Evolutionary conservation across 2,888 invertebrate genomes (phyloP), one percentile per base, ranked within the genome.

Genomic region (Alsophila aescularia): DNA sequence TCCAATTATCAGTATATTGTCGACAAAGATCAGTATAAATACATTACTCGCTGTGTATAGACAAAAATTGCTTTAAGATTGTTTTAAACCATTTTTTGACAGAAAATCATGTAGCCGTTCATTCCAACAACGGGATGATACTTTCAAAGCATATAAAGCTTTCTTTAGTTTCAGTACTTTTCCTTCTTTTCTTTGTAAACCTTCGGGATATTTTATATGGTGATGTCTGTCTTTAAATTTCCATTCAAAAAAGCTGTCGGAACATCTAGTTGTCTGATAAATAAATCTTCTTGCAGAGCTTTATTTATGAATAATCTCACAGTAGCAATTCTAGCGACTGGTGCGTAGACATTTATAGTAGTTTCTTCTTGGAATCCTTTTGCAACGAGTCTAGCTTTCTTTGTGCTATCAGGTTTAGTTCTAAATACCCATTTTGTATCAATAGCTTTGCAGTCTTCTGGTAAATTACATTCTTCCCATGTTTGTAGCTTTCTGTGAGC

Each of bases 391-490:
- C n/a, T n/a, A 63, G 39, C 37, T 52, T 0, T 45, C 64, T 62
- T 65, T 6, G 42, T 54, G 2, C 59, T 60, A 39, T 64, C 50
- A 36, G 48, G 16, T 54, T 69, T 69, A 10, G 35, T 37, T 55
- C 42, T 60, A 39, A 69, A n/a, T n/a, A n/a, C n/a, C n/a, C n/a
- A n/a, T n/a, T n/a, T n/a, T n/a, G n/a, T n/a, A n/a, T n/a, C n/a
- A 67, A 14, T 66, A 24, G 63, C 62, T 63, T 56, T 56, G 12
- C 35, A 13, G 3, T n/a, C 24, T 27, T 36, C 14, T n/a, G 56
- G 45, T 24, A 45, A 27, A 18, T 32, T 14, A n/a, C 15, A 21
- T 44, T 24, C 41, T 42, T 41, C 10, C 51, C 51, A 54, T 13
- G 54, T 54, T 31, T 52, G 18, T 18, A 51, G n/a, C n/a, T n/a